Base-by-base conservation (phyloP, 2,113 vertebrate species). In the Rutilus rutilus region DNA sequence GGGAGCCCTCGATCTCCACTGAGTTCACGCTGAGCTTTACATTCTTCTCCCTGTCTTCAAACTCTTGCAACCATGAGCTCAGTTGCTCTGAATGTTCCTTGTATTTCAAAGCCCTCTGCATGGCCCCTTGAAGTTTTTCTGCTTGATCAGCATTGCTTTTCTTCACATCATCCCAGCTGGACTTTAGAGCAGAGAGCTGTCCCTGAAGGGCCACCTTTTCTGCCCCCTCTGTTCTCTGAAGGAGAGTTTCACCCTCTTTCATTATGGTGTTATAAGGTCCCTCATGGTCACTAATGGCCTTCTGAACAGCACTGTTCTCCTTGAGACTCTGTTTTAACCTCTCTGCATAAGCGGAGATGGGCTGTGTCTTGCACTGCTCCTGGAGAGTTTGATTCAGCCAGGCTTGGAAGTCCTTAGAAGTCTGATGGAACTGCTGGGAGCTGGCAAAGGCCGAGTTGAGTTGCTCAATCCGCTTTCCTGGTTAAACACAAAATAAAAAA, bases 351-450 rank as follows among this genome's bases (percentile, higher is more conserved):
- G 97, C 94, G 23, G 97, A 97, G 84, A 99, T 82, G 25, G 93
- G 90, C 77, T 30, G 88, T 50, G 94, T 92, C 74, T 92, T 92
- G 6, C 85, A 92, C 87, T 96, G 95, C 30, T 97, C 96, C 88
- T 95, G 94, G 86, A 96, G 95, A 93, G 94, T 97, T 88, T 94
- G 92, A 69, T 94, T 91, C 52, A 99, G 89, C 98, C 98, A 99
- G 6, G 88, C 88, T 89, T 98, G 95, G 89, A 99, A 97, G 90
- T 99, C 96, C 93, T 96, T 96, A 42, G 96, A 98, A 92, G 95
- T 98, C 87, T 97, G 96, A 89, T 98, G 96, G 91, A 99, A 99
- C 82, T 99, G 97, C 92, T 98, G 97, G 87, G 97, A 99, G 91
- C 96, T 96, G 60, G 95, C 91, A 15, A 96, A 97, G 0, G 97